Evolutionary conservation across 2,888 invertebrate species (phyloP).

Genomic region (Thymelicus sylvestris): DNA sequence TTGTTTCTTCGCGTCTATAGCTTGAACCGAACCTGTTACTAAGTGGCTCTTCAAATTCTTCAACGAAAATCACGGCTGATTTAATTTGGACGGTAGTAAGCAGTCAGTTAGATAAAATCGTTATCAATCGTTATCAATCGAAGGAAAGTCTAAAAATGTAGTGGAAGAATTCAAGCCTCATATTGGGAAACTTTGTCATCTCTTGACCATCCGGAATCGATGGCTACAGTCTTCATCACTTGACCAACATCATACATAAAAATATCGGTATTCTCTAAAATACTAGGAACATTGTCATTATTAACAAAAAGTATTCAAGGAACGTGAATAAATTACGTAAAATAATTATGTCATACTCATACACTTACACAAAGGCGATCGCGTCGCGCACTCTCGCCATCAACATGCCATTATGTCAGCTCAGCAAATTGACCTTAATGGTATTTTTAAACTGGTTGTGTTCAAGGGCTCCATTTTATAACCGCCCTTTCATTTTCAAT

Average conservation of each 20-base stretch:
- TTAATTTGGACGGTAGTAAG: neutral
- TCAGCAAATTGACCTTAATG: conserved; percentile 6
- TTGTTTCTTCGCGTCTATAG: neutral
- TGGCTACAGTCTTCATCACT: too few species aligned
- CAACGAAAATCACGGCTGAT: neutral
- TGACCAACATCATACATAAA: too few species aligned
- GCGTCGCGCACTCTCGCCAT: neutral
- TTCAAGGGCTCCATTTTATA: conserved; percentile 4
- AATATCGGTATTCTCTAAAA: neutral
- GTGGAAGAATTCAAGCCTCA: too few species aligned
- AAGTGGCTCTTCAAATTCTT: neutral
- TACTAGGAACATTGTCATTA: neutral
- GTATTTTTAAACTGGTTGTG: conserved; percentile 10
- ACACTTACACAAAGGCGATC: neutral
- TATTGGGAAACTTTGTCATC: too few species aligned
- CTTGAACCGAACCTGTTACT: neutral
- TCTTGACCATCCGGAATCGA: too few species aligned
- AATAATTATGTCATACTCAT: neutral
- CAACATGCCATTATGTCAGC: neutral
- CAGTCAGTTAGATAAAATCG: too few species aligned
- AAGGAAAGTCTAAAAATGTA: too few species aligned
- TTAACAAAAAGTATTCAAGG: neutral
- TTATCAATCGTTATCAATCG: too few species aligned
- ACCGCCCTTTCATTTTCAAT: neutral
- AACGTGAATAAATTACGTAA: neutral